Evolutionary conservation across 2,888 invertebrate species (phyloP).

Genomic region (Caradrina kadenii): DNA sequence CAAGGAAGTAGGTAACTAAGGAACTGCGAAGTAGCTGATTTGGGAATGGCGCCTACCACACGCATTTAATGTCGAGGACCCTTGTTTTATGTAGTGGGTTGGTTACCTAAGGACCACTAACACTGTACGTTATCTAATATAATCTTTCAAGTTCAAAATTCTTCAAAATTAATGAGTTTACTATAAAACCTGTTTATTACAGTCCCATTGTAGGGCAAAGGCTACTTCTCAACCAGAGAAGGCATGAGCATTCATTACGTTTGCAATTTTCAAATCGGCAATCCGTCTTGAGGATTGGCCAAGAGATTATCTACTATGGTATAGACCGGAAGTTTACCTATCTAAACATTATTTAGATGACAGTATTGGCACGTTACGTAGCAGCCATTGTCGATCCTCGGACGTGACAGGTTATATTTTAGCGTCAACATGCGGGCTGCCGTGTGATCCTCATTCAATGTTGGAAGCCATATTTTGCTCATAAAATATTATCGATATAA

Average conservation of each 20-base stretch:
- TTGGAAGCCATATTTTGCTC: constrained; percentile 8
- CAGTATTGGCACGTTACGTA: constrained; percentile 1
- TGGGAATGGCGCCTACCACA: constrained; percentile 3
- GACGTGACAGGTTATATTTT: constrained; percentile 36
- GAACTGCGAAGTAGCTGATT: not conserved
- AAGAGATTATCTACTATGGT: no score
- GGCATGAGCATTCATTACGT: no score
- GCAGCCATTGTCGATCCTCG: constrained; percentile 13
- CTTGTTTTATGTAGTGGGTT: not conserved
- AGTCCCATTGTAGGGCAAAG: no score
- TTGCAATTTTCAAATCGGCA: no score
- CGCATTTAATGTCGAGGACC: not conserved
- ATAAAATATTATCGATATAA: constrained; percentile 39
- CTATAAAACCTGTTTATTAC: no score
- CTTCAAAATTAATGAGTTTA: no score
- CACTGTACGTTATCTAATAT: no score
- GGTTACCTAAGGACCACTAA: no score
- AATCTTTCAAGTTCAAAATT: no score
- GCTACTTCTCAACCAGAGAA: no score
- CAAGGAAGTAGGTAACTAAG: not conserved
- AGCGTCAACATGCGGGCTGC: constrained; percentile 15
- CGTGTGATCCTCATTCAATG: constrained; percentile 8
- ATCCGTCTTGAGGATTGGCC: no score
- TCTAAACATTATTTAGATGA: not conserved
- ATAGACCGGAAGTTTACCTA: not conserved